A percentile compares a stretch with the other conserved stretches of the same genome.
Conservation (phyloP, 1,140 invertebrate genomes). For the Agrilus planipennis region DNA sequence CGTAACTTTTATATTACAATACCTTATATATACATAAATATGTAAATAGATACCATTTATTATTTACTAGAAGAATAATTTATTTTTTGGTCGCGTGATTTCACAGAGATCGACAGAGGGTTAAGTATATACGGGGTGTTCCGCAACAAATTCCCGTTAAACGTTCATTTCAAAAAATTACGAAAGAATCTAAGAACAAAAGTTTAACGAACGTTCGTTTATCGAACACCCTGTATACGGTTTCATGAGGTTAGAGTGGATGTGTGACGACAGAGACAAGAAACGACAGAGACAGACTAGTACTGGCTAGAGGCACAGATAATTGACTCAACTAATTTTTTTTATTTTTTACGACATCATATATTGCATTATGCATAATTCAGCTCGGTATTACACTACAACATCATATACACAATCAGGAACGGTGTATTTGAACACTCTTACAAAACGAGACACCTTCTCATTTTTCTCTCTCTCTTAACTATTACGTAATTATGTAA, state of each 20-base stretch:
- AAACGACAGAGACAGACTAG: constrained; percentile 30
- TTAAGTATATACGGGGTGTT: no score
- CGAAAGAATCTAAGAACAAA: not conserved
- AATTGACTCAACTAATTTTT: constrained; percentile 36
- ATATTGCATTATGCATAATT: constrained; percentile 26
- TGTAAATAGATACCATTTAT: no score
- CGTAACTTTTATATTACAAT: no score
- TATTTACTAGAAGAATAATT: not conserved
- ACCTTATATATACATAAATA: no score
- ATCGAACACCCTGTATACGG: no score
- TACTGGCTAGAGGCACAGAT: constrained; percentile 35
- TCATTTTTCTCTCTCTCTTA: constrained; percentile 15
- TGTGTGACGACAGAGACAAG: constrained; percentile 27
- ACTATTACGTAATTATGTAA: not conserved
- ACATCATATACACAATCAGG: constrained; percentile 14
- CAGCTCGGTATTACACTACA: constrained; percentile 21
- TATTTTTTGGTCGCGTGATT: not conserved
- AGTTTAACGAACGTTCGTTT: no score
- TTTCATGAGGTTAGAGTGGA: constrained; percentile 16
- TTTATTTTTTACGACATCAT: constrained; percentile 32
- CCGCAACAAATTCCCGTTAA: no score
- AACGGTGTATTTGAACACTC: constrained; percentile 1
- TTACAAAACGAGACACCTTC: not conserved
- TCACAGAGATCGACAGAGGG: no score
- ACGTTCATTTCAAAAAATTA: not conserved